Evolutionary conservation across 2,113 vertebrate genomes (phyloP).

Genomic region (Formicarius rufipectus): DNA sequence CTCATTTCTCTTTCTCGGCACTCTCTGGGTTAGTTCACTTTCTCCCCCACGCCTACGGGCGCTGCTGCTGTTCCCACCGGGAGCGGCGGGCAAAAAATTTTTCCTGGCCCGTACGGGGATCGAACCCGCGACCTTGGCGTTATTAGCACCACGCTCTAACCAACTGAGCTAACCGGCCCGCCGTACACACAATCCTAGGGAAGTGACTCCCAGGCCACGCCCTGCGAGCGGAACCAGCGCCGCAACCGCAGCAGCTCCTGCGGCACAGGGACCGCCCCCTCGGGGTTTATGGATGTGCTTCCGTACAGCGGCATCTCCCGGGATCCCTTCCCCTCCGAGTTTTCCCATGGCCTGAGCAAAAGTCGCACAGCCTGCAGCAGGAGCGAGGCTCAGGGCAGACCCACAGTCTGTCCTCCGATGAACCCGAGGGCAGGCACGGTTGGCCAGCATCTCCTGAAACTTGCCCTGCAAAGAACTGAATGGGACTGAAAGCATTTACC

Average conservation of each 20-base stretch:
- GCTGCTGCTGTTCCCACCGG: too few species aligned
- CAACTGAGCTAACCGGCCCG: constrained; percentile 71
- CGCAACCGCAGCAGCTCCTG: fast-evolving
- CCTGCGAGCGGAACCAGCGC: too few species aligned
- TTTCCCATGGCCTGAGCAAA: fast-evolving
- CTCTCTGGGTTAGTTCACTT: fast-evolving
- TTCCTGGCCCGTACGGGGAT: neutral
- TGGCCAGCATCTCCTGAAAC: neutral
- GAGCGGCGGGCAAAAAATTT: neutral
- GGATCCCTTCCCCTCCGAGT: fast-evolving
- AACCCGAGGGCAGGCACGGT: too few species aligned
- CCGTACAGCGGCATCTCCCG: fast-evolving
- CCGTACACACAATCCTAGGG: too few species aligned
- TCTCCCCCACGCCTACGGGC: too few species aligned
- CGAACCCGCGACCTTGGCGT: constrained; percentile 73
- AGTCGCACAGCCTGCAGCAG: fast-evolving
- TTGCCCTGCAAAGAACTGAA: neutral
- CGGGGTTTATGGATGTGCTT: fast-evolving
- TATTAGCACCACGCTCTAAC: constrained; percentile 73
- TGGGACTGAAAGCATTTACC: neutral
- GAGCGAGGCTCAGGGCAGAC: fast-evolving
- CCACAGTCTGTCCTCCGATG: fast-evolving
- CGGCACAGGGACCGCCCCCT: fast-evolving
- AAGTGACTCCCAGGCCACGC: fast-evolving
- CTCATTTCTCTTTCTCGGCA: fast-evolving